Conservation (phyloP, 2,797 vertebrate genomes). For the Myotis planiceps region DNA sequence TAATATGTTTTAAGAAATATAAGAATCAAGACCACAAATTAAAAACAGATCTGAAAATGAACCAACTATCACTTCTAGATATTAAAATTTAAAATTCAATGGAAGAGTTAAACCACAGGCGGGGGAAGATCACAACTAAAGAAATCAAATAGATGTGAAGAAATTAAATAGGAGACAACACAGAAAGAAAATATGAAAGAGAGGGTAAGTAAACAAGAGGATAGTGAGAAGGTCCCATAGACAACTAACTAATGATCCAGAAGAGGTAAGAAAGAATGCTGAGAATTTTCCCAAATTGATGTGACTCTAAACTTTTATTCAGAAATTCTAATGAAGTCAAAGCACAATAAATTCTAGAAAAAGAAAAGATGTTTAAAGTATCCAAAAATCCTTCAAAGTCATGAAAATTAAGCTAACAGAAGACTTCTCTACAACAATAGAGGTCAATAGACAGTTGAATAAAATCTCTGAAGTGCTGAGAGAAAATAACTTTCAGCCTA, state of each 20-base stretch:
- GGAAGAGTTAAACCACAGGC: neutral
- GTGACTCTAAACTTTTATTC: neutral
- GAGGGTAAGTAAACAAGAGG: neutral
- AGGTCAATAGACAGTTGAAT: neutral
- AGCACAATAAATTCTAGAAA: constrained; percentile 15
- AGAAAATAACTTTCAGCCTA: neutral
- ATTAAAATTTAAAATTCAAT: neutral
- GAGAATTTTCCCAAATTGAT: constrained; percentile 41
- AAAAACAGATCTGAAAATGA: neutral
- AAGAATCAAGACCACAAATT: neutral
- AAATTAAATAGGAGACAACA: neutral
- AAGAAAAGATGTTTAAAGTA: neutral
- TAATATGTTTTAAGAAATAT: neutral
- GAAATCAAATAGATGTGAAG: constrained; percentile 16
- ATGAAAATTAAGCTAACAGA: neutral
- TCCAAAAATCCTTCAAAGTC: constrained; percentile 10
- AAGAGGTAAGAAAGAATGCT: neutral
- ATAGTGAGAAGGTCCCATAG: neutral
- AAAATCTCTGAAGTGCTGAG: neutral
- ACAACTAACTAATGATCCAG: neutral
- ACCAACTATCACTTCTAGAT: neutral
- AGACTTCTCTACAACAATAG: neutral
- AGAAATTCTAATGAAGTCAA: constrained; percentile 5
- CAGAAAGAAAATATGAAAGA: neutral
- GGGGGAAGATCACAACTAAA: neutral